Conservation (phyloP, 2,797 vertebrate genomes). For the Enteromius radiatus region DNA sequence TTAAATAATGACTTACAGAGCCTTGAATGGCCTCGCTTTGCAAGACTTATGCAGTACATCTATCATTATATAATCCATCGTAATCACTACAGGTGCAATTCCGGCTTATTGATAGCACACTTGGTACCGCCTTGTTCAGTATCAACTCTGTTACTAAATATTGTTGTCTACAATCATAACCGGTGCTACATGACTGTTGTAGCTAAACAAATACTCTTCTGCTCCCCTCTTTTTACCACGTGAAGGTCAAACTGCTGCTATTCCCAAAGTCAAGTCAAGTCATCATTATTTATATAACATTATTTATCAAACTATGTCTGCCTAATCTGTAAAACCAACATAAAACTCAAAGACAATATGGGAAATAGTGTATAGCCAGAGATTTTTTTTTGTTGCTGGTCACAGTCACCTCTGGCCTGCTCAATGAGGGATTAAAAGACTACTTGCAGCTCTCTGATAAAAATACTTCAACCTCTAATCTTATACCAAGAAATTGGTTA, state of each 20-base stretch:
- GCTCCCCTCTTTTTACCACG: no score
- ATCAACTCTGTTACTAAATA: neutral
- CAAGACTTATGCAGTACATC: neutral
- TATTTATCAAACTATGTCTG: neutral
- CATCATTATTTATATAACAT: no score
- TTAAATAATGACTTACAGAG: neutral
- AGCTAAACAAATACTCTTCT: neutral
- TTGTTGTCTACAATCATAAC: neutral
- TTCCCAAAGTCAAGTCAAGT: no score
- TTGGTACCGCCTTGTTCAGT: neutral
- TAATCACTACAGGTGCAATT: neutral
- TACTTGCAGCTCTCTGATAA: neutral
- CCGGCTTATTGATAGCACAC: neutral
- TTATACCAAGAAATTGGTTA: neutral
- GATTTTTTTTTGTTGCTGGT: neutral
- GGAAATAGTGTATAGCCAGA: neutral
- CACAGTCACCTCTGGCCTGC: neutral
- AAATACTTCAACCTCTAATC: slow-evolving; percentile 4
- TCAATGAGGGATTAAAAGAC: neutral
- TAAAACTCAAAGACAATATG: neutral
- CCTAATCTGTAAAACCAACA: neutral
- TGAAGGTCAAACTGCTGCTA: no score
- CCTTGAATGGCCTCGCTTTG: neutral
- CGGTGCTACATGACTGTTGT: neutral
- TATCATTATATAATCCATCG: neutral